Base-by-base conservation (phyloP, 2,113 vertebrate species). In the Brachyistius frenatus region DNA sequence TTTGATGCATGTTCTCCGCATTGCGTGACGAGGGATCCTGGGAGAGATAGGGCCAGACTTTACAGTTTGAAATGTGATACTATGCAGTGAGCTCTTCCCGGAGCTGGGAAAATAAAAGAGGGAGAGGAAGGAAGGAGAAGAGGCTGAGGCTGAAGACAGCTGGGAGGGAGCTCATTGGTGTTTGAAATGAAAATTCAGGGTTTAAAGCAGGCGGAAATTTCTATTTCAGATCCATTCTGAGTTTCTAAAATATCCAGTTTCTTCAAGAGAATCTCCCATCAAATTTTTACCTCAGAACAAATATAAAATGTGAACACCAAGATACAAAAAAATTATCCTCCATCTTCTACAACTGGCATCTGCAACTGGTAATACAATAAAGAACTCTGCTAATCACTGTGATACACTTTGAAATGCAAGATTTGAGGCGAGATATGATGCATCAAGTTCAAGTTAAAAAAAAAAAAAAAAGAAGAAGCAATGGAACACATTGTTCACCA, bases 1-100 rank as follows among this genome's bases (percentile, higher is more conserved):
- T 73, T 76, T 5, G 0, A 69, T 72, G 32, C 53, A 23, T 58
- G 44, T 76, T 84, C 23, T 70, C 66, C 57, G 70, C 39, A 14
- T 15, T 60, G 46, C 53, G 49, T 68, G 49, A 47, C 78, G 16
- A 50, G 8, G 66, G 41, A 35, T 64, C 80, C 66, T 65, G 52
- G 66, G 71, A 69, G 82, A 73, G 46, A 64, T 3, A 32, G 66
- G 76, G 54, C 56, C 5, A 16, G 70, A 61, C 49, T 68, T 71
- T 69, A 58, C 63, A 33, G 61, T 62, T 35, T 73, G 86, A 80
- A 78, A 85, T 71, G 8, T 61, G 78, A 86, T 76, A 57, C 60
- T 56, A 73, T 5, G 49, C 70, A 44, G 57, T 54, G 32, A 67
- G 58, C 66, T 69, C 55, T 66, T 73, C 56, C 66, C 2, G 46